phyloP scores from a whole-genome alignment of 1,140 invertebrate species.

The Palaemon carinicauda region DNA sequence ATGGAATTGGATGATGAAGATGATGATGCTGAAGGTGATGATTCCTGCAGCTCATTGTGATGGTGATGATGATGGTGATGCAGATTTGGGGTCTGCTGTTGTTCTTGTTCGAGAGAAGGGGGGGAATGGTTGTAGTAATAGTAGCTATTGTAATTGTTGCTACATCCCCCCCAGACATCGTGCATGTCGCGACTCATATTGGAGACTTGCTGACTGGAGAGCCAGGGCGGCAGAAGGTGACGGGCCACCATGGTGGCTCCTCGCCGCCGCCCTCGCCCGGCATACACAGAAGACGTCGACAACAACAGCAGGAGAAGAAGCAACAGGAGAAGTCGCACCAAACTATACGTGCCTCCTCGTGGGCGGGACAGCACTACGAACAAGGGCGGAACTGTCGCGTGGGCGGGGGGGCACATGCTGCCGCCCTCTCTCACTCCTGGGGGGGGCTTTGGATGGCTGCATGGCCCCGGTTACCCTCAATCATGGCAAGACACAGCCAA shows the following conservation, averaged over 20 bases:
- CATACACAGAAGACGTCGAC: neutral
- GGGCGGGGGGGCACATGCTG: conserved; percentile 53
- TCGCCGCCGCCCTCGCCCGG: conserved; percentile 44
- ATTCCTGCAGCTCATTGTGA: too few species aligned
- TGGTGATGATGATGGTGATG: too few species aligned
- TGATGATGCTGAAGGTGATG: too few species aligned
- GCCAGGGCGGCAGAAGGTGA: conserved; percentile 36
- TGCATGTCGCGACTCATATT: conserved; percentile 28
- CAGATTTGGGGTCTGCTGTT: too few species aligned
- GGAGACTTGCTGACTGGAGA: conserved; percentile 20
- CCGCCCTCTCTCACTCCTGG: conserved; percentile 50
- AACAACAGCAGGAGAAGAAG: conserved; percentile 27
- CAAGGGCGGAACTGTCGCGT: conserved; percentile 43
- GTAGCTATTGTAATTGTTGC: neutral
- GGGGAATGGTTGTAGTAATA: too few species aligned
- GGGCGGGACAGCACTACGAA: conserved; percentile 35
- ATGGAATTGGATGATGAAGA: too few species aligned
- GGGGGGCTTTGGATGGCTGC: conserved; percentile 48
- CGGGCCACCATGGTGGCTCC: conserved; percentile 28
- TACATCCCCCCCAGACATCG: conserved; percentile 28
- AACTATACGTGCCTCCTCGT: conserved; percentile 36
- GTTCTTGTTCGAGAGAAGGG: too few species aligned
- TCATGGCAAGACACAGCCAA: conserved; percentile 50
- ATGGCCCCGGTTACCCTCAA: conserved; percentile 47
- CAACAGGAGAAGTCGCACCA: conserved; percentile 42